Percentiles rank a stretch among this genome's conserved stretches.
Evolutionary conservation across 2,113 vertebrate genomes (phyloP).

Genomic region (Daphoenositta chrysoptera): DNA sequence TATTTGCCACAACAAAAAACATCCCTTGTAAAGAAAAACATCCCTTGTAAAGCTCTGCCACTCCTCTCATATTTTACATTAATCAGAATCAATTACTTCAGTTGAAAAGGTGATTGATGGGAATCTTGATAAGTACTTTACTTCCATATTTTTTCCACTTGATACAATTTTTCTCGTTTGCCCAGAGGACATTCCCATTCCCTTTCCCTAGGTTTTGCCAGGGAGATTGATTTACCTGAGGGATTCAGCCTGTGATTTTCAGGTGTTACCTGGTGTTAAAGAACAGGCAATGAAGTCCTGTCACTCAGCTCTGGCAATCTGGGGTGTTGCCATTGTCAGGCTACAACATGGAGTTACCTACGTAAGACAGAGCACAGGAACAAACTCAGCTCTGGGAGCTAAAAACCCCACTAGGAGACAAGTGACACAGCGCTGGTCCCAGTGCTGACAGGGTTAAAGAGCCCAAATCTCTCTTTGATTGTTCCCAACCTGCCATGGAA

Average conservation of each 20-base stretch:
- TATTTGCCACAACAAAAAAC: not conserved
- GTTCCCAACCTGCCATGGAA: not conserved
- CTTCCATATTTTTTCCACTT: not conserved
- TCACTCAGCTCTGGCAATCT: not conserved
- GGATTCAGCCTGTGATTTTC: not conserved
- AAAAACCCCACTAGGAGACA: not conserved
- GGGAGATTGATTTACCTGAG: not conserved
- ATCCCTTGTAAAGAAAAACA: not conserved
- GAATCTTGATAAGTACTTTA: not conserved
- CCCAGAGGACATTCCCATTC: not conserved
- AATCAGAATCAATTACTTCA: not conserved
- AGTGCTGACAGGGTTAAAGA: not conserved
- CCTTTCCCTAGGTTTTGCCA: not conserved
- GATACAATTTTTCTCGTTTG: not conserved
- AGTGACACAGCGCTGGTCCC: accelerated
- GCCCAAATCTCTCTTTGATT: not conserved
- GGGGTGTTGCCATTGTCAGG: not conserved
- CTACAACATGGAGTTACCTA: not conserved
- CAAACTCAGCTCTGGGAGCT: not conserved
- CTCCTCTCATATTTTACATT: not conserved
- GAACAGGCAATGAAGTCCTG: not conserved
- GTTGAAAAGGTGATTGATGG: not conserved
- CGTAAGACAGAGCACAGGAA: not conserved
- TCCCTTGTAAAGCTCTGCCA: not conserved
- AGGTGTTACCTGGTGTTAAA: not conserved